These are phyloP conservation scores for Panthera leo DNA, from an alignment of 2,113 vertebrate genomes.

Conservation along the genomic window DNA sequence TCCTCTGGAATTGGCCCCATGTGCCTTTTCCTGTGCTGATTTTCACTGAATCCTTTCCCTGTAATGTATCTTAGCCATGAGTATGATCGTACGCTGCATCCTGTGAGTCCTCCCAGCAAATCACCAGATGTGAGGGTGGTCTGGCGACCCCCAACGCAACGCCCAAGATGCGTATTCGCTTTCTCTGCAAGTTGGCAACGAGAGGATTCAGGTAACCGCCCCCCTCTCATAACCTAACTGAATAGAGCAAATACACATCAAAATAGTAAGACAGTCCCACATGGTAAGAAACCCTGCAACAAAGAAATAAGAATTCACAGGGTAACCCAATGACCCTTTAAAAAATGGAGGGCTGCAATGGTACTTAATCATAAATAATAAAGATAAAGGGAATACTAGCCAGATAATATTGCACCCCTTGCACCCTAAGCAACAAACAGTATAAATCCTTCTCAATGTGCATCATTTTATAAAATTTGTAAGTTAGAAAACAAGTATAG, in stretches of 20 bases:
- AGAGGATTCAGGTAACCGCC: background rate
- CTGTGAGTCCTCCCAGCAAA: background rate
- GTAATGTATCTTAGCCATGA: background rate
- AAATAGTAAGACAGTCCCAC: background rate
- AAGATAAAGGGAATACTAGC: background rate
- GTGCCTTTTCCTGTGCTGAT: background rate
- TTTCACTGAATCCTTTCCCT: background rate
- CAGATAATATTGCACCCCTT: background rate
- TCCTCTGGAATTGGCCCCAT: background rate
- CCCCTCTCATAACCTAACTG: background rate
- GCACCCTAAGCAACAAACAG: background rate
- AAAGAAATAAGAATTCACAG: background rate
- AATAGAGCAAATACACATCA: background rate
- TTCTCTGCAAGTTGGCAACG: background rate
- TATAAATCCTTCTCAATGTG: background rate
- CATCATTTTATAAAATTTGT: background rate
- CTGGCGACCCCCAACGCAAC: background rate
- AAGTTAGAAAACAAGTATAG: background rate
- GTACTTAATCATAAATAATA: background rate
- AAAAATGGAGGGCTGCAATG: background rate
- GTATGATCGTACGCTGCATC: background rate
- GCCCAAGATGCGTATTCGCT: background rate
- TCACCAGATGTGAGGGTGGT: background rate
- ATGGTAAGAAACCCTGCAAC: background rate
- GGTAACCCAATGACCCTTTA: background rate